These are phyloP conservation scores for Drosophila neotestacea DNA, from an alignment of 2,888 invertebrate genomes.

Conservation along the genomic window DNA sequence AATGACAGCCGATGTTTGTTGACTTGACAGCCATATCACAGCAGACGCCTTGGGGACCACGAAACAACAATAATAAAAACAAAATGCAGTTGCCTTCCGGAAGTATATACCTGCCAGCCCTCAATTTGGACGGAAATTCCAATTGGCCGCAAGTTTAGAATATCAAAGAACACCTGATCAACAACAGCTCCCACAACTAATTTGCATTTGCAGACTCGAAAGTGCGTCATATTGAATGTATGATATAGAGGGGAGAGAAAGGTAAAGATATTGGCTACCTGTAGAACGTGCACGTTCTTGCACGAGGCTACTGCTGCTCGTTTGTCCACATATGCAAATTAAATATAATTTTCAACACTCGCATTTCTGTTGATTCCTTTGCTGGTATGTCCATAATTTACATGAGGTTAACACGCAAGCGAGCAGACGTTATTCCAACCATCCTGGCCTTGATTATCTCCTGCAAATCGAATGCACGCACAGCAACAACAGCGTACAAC, in stretches of 20 bases:
- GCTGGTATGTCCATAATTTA: constrained; percentile 68
- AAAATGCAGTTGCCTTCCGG: background rate
- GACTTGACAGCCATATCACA: constrained; percentile 46
- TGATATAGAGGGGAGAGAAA: background rate
- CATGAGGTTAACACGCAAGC: constrained; percentile 79
- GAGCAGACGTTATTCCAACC: constrained; percentile 26
- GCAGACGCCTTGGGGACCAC: constrained; percentile 33
- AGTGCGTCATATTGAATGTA: constrained; percentile 33
- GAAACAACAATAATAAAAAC: background rate
- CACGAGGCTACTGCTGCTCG: constrained; percentile 25
- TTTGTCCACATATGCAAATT: constrained; percentile 72
- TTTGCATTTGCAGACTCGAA: constrained; percentile 39
- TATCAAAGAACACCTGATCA: constrained; percentile 17
- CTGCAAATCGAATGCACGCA: constrained; percentile 70
- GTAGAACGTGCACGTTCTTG: constrained; percentile 16
- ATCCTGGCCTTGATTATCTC: constrained; percentile 75
- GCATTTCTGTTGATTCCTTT: constrained; percentile 61
- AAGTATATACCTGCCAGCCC: background rate
- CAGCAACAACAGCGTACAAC: constrained; percentile 24
- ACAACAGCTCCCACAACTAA: constrained; percentile 39
- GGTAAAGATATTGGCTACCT: constrained; percentile 4
- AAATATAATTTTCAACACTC: constrained; percentile 81
- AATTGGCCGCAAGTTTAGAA: background rate
- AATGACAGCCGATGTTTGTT: constrained; percentile 70
- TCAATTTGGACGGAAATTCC: constrained; percentile 16